These are phyloP conservation scores for Drosophila trichaetosa DNA, from an alignment of 2,888 invertebrate genomes.

Conservation along the genomic window DNA sequence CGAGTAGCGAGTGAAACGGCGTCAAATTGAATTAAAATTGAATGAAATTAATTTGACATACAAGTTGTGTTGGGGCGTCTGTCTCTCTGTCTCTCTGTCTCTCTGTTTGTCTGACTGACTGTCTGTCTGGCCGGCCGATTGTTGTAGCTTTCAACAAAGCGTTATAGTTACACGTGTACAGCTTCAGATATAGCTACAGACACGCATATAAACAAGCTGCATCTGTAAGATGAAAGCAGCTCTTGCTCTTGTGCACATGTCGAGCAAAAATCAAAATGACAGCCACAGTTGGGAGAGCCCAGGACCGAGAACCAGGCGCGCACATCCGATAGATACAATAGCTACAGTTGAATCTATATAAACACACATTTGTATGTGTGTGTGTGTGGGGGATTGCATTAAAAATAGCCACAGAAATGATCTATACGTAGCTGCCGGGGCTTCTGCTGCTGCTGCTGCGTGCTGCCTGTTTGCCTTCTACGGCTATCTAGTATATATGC, in stretches of 20 bases:
- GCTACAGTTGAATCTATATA: slow-evolving; percentile 1
- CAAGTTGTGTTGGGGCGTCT: slow-evolving; percentile 63
- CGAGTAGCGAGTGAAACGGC: slow-evolving; percentile 59
- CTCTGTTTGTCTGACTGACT: slow-evolving; percentile 23
- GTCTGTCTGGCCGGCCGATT: slow-evolving; percentile 36
- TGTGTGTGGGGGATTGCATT: slow-evolving; percentile 46
- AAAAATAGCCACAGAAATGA: slow-evolving; percentile 71
- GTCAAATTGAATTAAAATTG: slow-evolving; percentile 80
- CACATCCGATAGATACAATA: slow-evolving; percentile 58
- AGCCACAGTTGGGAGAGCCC: slow-evolving; percentile 36
- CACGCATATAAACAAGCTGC: slow-evolving; percentile 29
- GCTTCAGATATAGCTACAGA: slow-evolving; percentile 36
- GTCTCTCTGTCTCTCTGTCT: slow-evolving; percentile 21
- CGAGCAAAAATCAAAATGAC: slow-evolving; percentile 73
- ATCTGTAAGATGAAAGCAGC: slow-evolving; percentile 61
- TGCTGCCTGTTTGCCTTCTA: slow-evolving; percentile 15
- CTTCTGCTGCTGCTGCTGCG: slow-evolving; percentile 16
- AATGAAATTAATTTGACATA: slow-evolving; percentile 80
- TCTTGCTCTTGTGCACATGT: slow-evolving; percentile 62
- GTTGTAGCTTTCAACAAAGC: slow-evolving; percentile 69
- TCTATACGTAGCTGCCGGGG: slow-evolving; percentile 61
- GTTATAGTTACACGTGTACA: slow-evolving; percentile 69
- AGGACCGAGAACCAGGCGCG: slow-evolving; percentile 35
- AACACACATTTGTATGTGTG: slow-evolving; percentile 3
- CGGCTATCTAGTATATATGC: slow-evolving; percentile 17